These are phyloP conservation scores for Plemyria rubiginata DNA, from an alignment of 2,888 invertebrate genomes.

Conservation along the genomic window DNA sequence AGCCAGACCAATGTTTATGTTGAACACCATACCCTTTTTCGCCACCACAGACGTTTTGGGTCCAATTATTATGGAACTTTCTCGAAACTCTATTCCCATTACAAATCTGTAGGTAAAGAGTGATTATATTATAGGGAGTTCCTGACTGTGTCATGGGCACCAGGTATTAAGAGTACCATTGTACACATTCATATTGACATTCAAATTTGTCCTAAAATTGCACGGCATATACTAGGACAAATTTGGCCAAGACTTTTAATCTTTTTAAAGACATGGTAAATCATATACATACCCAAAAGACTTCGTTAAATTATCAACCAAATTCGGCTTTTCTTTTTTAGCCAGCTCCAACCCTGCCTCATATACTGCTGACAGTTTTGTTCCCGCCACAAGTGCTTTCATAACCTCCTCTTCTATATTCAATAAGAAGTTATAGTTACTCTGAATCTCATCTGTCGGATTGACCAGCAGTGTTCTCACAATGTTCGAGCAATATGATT, in stretches of 20 bases:
- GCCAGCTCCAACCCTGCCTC: conserved; percentile 92
- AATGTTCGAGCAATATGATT: conserved; percentile 99
- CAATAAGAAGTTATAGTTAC: conserved; percentile 96
- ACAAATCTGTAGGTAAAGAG: conserved; percentile 90
- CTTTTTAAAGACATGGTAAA: background rate
- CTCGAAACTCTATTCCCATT: conserved; percentile 99
- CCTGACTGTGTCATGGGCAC: no score
- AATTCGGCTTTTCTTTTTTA: conserved; percentile 93
- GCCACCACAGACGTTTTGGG: conserved; percentile 93
- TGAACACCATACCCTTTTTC: conserved; percentile 98
- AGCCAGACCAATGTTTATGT: conserved; percentile 96
- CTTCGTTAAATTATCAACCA: conserved; percentile 96
- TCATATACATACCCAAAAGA: conserved; percentile 89
- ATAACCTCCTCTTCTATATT: conserved; percentile 96
- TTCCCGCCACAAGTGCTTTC: conserved; percentile 92
- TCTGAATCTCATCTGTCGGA: conserved; percentile 91
- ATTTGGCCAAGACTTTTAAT: no score
- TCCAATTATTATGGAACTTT: conserved; percentile 95
- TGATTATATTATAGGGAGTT: no score
- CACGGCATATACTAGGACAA: no score
- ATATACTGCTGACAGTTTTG: conserved; percentile 94
- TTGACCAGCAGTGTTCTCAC: conserved; percentile 98
- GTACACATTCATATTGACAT: no score
- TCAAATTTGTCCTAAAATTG: no score
- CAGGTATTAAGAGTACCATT: no score